A percentile compares a stretch with the other conserved stretches of the same genome.
Evolutionary conservation across 2,113 vertebrate genomes (phyloP).

Genomic region (Pollachius pollachius): DNA sequence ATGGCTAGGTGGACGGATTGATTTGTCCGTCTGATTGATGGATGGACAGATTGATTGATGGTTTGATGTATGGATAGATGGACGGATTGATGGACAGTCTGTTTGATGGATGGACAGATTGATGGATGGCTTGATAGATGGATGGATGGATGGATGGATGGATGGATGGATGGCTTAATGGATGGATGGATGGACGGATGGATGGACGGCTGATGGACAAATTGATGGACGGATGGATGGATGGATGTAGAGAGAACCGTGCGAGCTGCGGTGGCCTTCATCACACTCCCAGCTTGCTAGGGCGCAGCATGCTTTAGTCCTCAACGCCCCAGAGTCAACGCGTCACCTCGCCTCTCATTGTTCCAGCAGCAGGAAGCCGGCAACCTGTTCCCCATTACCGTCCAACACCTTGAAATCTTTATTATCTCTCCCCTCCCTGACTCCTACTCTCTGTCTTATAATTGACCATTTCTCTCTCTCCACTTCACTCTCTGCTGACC

Average conservation of each 20-base stretch:
- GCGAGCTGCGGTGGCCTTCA: slow-evolving; percentile 25
- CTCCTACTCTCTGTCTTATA: background rate
- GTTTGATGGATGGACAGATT: too few species aligned
- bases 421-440: background rate
- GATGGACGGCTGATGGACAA: too few species aligned
- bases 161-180: too few species aligned
- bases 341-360: background rate
- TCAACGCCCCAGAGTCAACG: slow-evolving; percentile 6
- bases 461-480: background rate
- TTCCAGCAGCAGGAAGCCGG: slow-evolving; percentile 20
- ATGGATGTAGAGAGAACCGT: background rate
- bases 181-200: background rate
- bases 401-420: slow-evolving; percentile 32
- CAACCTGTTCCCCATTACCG: slow-evolving; percentile 10
- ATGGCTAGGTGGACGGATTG: too few species aligned
- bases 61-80: background rate
- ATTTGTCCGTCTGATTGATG: background rate
- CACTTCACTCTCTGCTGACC: slow-evolving; percentile 16
- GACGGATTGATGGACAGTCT: background rate
- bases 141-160: background rate
- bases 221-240: too few species aligned
- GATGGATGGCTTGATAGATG: too few species aligned
- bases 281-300: slow-evolving; percentile 18
- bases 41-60: background rate
- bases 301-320: slow-evolving; percentile 27